phyloP scores from a whole-genome alignment of 2,797 vertebrate species.

The Gorsachius magnificus region DNA sequence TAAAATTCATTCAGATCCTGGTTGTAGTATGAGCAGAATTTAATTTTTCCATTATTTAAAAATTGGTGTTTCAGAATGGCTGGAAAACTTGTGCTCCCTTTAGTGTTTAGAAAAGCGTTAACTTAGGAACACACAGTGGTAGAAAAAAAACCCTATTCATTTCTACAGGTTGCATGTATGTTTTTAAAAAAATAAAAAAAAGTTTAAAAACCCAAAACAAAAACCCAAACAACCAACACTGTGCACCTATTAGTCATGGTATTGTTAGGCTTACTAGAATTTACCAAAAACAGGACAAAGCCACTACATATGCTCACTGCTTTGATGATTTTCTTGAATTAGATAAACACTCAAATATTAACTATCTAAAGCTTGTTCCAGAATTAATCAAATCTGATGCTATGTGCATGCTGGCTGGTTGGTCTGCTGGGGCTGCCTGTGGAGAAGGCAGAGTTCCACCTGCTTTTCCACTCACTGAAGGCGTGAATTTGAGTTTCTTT shows the following conservation, averaged over 20 bases:
- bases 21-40: conserved; percentile 11
- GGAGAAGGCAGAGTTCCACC: not conserved
- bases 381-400: not conserved
- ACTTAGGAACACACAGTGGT: not conserved
- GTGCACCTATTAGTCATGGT: not conserved
- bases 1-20: conserved; percentile 26
- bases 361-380: not conserved
- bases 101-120: not conserved
- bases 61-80: not conserved
- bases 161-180: not conserved
- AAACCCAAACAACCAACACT: not conserved
- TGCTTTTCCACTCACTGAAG: not conserved
- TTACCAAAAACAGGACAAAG: not conserved
- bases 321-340: not conserved
- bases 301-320: not conserved
- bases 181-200: not conserved
- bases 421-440: not conserved
- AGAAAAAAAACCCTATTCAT: not conserved
- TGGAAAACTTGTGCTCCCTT: not conserved
- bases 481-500: not conserved
- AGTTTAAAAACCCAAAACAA: too few relatives aligned
- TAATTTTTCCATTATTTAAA: conserved; percentile 25
- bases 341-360: not conserved
- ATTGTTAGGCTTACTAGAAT: not conserved
- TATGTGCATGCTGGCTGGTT: not conserved